Evolutionary conservation across 2,797 vertebrate species (phyloP).

Genomic region (Takifugu rubripes): DNA sequence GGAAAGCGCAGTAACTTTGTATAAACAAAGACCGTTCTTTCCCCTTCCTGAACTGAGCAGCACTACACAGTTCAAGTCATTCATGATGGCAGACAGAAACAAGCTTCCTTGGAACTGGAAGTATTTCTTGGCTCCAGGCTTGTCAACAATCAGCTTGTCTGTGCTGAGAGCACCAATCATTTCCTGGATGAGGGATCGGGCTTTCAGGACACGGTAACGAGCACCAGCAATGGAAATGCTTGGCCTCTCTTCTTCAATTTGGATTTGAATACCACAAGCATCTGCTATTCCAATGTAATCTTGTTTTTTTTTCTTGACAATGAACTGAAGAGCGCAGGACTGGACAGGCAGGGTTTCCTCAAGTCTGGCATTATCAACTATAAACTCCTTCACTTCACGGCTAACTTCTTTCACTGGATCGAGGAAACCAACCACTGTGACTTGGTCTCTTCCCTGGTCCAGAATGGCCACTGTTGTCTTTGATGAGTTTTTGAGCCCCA

Average conservation of each 20-base stretch:
- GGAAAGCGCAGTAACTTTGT: constrained; percentile 45
- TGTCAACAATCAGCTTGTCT: constrained; percentile 68
- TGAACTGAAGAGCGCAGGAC: constrained; percentile 64
- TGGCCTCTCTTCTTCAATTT: constrained; percentile 47
- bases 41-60: constrained; percentile 52
- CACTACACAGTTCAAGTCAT: constrained; percentile 68
- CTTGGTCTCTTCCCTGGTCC: constrained; percentile 17
- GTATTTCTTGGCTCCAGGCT: constrained; percentile 79
- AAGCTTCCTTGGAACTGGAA: constrained; percentile 64
- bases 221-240: constrained; percentile 74
- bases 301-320: constrained; percentile 60
- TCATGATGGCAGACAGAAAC: constrained; percentile 47
- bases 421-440: constrained; percentile 74
- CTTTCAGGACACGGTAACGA: constrained; percentile 63
- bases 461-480: constrained; percentile 53
- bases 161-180: constrained; percentile 43
- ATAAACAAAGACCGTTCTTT: constrained; percentile 6
- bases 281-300: constrained; percentile 41
- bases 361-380: constrained; percentile 62
- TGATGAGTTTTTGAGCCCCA: constrained; percentile 51
- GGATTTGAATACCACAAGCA: constrained; percentile 48
- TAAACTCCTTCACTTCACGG: constrained; percentile 63
- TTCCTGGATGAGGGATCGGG: constrained; percentile 37
- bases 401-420: constrained; percentile 65
- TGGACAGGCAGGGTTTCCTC: constrained; percentile 56